Conservation (phyloP, 2,888 invertebrate genomes). For the Desoria tigrina region DNA sequence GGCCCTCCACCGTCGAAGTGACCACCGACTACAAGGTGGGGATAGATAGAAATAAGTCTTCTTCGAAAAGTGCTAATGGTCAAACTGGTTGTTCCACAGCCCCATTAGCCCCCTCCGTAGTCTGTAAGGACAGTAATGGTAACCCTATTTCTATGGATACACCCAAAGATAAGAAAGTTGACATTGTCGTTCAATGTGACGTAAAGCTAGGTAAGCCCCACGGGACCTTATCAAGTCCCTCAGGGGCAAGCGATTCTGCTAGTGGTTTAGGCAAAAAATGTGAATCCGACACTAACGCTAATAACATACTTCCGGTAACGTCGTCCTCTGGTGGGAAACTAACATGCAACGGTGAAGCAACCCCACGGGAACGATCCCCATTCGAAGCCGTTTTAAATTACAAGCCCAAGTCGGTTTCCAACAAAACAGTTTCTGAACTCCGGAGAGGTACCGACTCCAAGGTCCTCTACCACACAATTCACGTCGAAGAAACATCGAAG, state of each 20-base stretch:
- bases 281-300: conserved; percentile 43
- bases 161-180: conserved; percentile 15
- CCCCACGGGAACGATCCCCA: conserved; percentile 29
- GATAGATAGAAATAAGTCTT: conserved; percentile 24
- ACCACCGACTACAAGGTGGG: conserved; percentile 13
- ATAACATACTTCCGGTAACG: conserved; percentile 31
- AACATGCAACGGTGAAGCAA: conserved; percentile 17
- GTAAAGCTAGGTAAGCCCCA: background rate
- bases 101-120: conserved; percentile 21
- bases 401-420: conserved; percentile 26
- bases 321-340: background rate
- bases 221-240: background rate
- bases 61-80: conserved; percentile 25
- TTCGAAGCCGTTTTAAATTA: conserved; percentile 30
- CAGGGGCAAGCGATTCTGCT: conserved; percentile 17
- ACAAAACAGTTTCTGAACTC: conserved; percentile 10
- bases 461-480: conserved; percentile 42
- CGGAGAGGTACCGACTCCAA: conserved; percentile 25
- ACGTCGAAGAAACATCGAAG: conserved; percentile 33
- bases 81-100: conserved; percentile 26
- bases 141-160: conserved; percentile 47
- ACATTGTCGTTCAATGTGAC: background rate
- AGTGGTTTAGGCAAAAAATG: conserved; percentile 21
- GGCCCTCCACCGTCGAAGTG: conserved; percentile 6
- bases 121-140: conserved; percentile 46